Evolutionary conservation across 2,888 invertebrate species (phyloP), one percentile per base, ranked within the genome.

Genomic region (Oxystoma pomonae): DNA sequence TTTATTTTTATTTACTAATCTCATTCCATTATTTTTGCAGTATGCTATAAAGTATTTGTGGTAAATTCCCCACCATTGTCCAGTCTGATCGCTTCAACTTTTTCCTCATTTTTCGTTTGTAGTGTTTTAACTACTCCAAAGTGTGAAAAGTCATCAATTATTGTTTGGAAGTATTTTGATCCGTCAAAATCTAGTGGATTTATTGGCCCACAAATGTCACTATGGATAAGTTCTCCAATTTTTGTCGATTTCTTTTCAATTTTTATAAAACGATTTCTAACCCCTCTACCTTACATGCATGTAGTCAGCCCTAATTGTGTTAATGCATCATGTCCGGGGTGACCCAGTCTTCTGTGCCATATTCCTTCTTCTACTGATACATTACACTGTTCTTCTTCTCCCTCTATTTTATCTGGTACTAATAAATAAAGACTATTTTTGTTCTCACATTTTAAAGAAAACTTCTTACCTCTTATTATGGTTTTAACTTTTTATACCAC

Each of bases 141-240:
- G 53, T 58, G 0, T 17, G 59, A 63, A 63, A 1, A 65, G 52
- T 65, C 62, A 60, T 62, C 60, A 20, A 65, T 35, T 55, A 65
- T 63, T 16, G 58, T 60, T 55, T 63, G 63, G 21, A 65, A 65
- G 49, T 65, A 65, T 57, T 20, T 59, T 2, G n/a, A 50, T 3
- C 60, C 65, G 20, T 60, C 57, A 20, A 16, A 17, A 57, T 62
- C 52, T 49, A 17, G 22, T 51, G 61, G 61, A 53, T 52, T 55
- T 1, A 65, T 52, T 53, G 62, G 65, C 50, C 63, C 61, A 19
- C 59, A 59, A 16, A 59, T 50, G 49, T 59, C 50, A 52, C 17
- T 52, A 59, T 59, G 59, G 3, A 55, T 9, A 20, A 64, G 60
- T 19, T 66, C 63, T 49, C 63, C 63, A 51, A 63, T 61, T 9